Evolutionary conservation across 2,888 invertebrate species (phyloP), one percentile per base, ranked within the genome.

Genomic region (Lasioglossum leucozonium): DNA sequence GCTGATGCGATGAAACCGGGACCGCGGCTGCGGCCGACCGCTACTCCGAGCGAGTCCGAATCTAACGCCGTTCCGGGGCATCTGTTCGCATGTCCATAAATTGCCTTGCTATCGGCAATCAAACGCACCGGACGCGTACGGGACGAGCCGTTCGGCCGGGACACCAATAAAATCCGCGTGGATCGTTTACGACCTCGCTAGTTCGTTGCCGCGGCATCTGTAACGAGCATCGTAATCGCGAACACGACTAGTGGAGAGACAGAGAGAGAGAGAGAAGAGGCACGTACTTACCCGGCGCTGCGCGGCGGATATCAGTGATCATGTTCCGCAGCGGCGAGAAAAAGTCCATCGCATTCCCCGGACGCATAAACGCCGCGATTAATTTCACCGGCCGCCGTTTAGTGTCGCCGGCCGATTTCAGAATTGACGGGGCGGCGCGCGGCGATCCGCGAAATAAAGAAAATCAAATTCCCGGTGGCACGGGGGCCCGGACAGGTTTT

Each of bases 311-410:
- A 69, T 40, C 40, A 5, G 13, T n/a, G 69, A 69, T 69, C 69
- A 40, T 69, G 69, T n/a, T 40, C 40, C n/a, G 13, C 6, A 22
- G 30, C 65, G 34, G 18, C 10, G 34, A 47, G 16, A 10, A 80
- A 58, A 80, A 86, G 86, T 81, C 47, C 75, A 67, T 71, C 34
- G 77, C 87, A 84, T 91, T 91, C 80, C 62, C 77, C 69, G 79
- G 79, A 67, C 84, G 78, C 79, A 87, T 79, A 87, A 87, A 81
- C 75, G 73, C 34, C 82, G 72, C 82, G 79, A 90, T 86, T 87
- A 85, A 87, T 90, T 87, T 81, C 88, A 62, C 62, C 77, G 78
- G 72, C 71, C 58, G 34, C 77, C 65, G 67, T 72, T 85, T 72
- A 77, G 85, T 77, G 67, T 47, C 51, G 58, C 26, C 37, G 58